Conservation (phyloP, 2,797 vertebrate species). For the Bradypodion pumilum region DNA sequence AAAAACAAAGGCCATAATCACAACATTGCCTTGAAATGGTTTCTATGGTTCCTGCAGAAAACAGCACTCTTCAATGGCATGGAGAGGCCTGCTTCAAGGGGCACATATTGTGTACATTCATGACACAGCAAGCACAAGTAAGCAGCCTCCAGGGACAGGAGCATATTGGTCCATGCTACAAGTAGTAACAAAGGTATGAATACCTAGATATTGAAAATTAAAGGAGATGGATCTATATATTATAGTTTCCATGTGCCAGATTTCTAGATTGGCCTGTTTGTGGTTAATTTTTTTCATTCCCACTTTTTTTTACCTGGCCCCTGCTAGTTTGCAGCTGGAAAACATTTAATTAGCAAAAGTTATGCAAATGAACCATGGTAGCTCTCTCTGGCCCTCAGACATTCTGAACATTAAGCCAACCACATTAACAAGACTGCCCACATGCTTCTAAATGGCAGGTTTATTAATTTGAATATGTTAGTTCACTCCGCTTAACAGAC, state of each 20-base stretch:
- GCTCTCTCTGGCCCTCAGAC: background rate
- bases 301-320: background rate
- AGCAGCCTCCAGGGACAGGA: rapidly evolving
- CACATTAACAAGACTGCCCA: background rate
- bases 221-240: background rate
- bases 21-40: conserved; percentile 39
- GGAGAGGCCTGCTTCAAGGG: conserved; percentile 37
- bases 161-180: rapidly evolving
- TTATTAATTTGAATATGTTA: background rate
- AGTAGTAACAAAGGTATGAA: background rate
- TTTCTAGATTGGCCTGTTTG: background rate
- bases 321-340: background rate
- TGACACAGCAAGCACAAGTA: background rate
- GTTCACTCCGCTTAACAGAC: background rate
- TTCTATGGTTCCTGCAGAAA: conserved; percentile 18
- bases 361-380: background rate
- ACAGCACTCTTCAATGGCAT: conserved; percentile 27
- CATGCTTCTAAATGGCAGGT: background rate
- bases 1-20: conserved; percentile 55
- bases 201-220: background rate
- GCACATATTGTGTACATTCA: background rate
- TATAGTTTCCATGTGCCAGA: background rate
- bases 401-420: background rate
- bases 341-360: background rate
- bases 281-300: background rate